phyloP scores from a whole-genome alignment of 2,113 vertebrate genomes.

The Aptenodytes forsteri region DNA sequence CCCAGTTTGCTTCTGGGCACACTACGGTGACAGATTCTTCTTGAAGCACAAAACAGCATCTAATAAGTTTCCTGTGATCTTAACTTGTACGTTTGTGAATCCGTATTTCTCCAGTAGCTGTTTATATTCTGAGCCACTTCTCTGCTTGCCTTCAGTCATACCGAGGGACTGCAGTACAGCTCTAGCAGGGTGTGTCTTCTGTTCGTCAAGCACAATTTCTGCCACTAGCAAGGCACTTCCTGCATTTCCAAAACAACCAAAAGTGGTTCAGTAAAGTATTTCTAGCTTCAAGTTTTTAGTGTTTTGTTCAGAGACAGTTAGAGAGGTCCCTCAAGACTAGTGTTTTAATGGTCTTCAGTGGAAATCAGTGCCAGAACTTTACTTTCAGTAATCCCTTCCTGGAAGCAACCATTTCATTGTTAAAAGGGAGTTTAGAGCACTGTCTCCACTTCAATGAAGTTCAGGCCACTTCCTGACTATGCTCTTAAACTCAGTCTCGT shows the following conservation, averaged over 20 bases:
- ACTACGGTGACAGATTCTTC: not conserved
- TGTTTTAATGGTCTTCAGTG: not conserved
- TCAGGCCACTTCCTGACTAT: not conserved
- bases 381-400: not conserved
- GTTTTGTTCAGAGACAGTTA: not conserved
- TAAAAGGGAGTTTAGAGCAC: not conserved
- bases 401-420: not conserved
- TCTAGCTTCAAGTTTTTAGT: not conserved
- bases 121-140: slow-evolving; percentile 80
- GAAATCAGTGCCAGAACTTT: not conserved
- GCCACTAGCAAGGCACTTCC: slow-evolving; percentile 84
- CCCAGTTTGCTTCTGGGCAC: not conserved
- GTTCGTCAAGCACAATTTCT: slow-evolving; percentile 84
- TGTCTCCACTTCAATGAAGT: not conserved
- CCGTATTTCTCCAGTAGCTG: slow-evolving; percentile 78
- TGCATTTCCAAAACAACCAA: slow-evolving; percentile 67
- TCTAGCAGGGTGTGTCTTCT: slow-evolving; percentile 70
- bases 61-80: slow-evolving; percentile 78
- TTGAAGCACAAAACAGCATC: slow-evolving; percentile 83
- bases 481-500: not conserved
- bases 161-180: slow-evolving; percentile 86
- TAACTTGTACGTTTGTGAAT: slow-evolving; percentile 73
- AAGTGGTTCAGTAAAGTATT: not conserved
- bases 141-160: slow-evolving; percentile 84
- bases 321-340: not conserved